These are phyloP conservation scores for Conistra vaccinii DNA, from an alignment of 2,888 invertebrate genomes.

Conservation along the genomic window DNA sequence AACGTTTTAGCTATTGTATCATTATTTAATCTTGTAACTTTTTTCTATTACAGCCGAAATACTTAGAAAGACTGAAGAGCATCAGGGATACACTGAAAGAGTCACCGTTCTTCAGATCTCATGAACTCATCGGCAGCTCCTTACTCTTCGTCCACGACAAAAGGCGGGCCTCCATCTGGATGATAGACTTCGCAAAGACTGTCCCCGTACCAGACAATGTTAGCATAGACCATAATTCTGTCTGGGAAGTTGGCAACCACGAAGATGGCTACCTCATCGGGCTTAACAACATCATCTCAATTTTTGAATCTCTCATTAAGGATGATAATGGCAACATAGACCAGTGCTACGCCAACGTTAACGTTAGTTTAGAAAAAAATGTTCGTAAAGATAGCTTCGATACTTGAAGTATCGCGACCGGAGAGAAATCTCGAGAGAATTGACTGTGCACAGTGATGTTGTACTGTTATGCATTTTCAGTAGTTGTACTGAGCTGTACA, in stretches of 20 bases:
- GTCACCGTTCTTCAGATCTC: conserved; percentile 97
- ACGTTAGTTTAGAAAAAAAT: conserved; percentile 82
- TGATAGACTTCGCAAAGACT: conserved; percentile 99
- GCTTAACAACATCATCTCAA: conserved; percentile 96
- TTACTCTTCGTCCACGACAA: conserved; percentile 98
- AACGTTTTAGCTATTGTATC: not conserved
- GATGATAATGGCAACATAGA: conserved; percentile 86
- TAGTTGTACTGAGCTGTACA: conserved; percentile 68
- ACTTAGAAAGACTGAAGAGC: conserved; percentile 95
- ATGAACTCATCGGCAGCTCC: conserved; percentile 98
- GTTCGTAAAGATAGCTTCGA: conserved; percentile 84
- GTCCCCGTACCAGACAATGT: conserved; percentile 94
- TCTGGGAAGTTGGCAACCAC: conserved; percentile 98
- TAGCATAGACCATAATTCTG: conserved; percentile 94
- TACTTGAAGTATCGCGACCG: conserved; percentile 80
- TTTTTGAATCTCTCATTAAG: conserved; percentile 93
- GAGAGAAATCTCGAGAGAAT: conserved; percentile 71
- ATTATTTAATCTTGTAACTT: not conserved
- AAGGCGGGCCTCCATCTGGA: conserved; percentile 97
- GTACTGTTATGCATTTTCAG: conserved; percentile 71
- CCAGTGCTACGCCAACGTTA: conserved; percentile 76
- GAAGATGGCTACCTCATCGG: conserved; percentile 99
- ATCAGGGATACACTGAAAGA: conserved; percentile 95
- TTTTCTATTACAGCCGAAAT: conserved; percentile 92
- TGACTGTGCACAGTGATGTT: conserved; percentile 72